Percentiles rank a stretch among this genome's conserved stretches.
phyloP scores from a whole-genome alignment of 2,113 vertebrate species.

The Onychostoma macrolepis region DNA sequence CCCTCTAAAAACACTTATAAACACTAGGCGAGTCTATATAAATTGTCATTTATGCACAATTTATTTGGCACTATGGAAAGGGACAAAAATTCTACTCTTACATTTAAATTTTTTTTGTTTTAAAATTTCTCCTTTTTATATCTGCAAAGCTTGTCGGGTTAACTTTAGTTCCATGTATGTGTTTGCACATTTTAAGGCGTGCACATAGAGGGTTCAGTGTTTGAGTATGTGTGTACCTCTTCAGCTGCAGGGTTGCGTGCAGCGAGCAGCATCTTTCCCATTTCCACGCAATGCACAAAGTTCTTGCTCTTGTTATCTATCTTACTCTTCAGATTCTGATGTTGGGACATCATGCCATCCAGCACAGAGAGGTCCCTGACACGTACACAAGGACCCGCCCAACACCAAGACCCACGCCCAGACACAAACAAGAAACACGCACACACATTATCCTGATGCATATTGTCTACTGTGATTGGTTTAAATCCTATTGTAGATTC shows the following conservation, averaged over 20 bases:
- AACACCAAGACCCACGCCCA: conserved; percentile 14
- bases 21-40: neutral
- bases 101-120: neutral
- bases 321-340: conserved; percentile 89
- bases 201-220: neutral
- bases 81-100: neutral
- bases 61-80: neutral
- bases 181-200: neutral
- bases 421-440: conserved; percentile 36
- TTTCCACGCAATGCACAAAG: conserved; percentile 85
- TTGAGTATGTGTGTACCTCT: conserved; percentile 77
- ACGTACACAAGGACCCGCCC: conserved; percentile 6
- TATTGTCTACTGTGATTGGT: neutral
- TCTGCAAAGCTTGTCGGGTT: neutral
- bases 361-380: conserved; percentile 85
- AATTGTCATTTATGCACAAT: neutral
- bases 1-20: neutral
- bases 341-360: conserved; percentile 87
- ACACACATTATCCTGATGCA: conserved; percentile 20
- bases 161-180: neutral
- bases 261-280: conserved; percentile 85
- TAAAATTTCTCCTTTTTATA: neutral
- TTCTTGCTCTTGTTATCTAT: conserved; percentile 87
- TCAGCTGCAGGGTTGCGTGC: conserved; percentile 87
- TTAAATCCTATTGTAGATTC: neutral